Percentiles rank a stretch among this genome's conserved stretches.
phyloP scores from a whole-genome alignment of 2,113 vertebrate species.

The Scatophagus argus region DNA sequence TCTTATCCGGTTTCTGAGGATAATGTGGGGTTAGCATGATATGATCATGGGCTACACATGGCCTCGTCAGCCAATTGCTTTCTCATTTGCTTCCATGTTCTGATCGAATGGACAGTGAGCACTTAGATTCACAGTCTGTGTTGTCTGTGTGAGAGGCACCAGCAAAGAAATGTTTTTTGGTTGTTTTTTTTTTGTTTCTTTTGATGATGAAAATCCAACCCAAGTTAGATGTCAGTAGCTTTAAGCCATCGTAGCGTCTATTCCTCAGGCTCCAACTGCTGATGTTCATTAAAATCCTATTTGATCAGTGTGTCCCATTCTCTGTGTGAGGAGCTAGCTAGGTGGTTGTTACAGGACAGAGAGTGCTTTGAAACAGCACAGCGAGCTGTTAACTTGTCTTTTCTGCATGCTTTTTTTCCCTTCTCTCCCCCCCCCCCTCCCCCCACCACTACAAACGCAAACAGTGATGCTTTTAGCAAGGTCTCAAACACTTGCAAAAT shows the following conservation, averaged over 20 bases:
- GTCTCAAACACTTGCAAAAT: slow-evolving; percentile 82
- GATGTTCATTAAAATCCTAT: slow-evolving; percentile 82
- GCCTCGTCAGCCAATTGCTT: slow-evolving; percentile 64
- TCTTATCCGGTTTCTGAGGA: slow-evolving; percentile 59
- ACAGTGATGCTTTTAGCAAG: slow-evolving; percentile 82
- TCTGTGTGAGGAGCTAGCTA: slow-evolving; percentile 70
- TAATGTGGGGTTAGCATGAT: slow-evolving; percentile 69
- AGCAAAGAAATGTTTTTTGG: slow-evolving; percentile 67
- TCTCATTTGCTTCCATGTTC: slow-evolving; percentile 52
- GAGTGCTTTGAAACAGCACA: slow-evolving; percentile 79
- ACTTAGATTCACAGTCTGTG: slow-evolving; percentile 35
- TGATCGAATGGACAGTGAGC: slow-evolving; percentile 59
- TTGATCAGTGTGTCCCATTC: slow-evolving; percentile 77
- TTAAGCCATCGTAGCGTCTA: slow-evolving; percentile 69
- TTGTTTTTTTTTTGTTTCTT: slow-evolving; percentile 32
- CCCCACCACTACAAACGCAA: slow-evolving; percentile 75
- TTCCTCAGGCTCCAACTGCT: slow-evolving; percentile 75
- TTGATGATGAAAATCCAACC: slow-evolving; percentile 77
- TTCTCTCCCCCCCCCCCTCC: neutral
- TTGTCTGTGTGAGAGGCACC: slow-evolving; percentile 50
- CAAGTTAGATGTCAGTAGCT: slow-evolving; percentile 74
- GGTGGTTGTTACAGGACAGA: slow-evolving; percentile 80
- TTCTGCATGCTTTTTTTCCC: slow-evolving; percentile 58
- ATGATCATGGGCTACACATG: slow-evolving; percentile 61
- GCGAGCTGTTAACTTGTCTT: slow-evolving; percentile 78